Percentiles rank a stretch among this genome's conserved stretches.
These are phyloP conservation scores for Panagrolaimus sp. DNA, from an alignment of 1,140 invertebrate species.

Conservation along the genomic window DNA sequence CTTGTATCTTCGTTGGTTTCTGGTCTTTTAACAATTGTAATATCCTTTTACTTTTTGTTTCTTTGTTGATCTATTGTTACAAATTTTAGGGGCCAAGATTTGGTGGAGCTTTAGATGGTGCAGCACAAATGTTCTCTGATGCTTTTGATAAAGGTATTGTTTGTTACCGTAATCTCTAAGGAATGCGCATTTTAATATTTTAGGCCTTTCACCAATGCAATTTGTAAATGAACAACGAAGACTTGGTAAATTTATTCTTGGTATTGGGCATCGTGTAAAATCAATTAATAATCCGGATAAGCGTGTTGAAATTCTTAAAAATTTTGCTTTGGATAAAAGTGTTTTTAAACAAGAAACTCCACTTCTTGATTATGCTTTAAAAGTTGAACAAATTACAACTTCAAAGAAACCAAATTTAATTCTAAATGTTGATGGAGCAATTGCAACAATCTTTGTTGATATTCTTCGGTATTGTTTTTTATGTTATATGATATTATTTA, in stretches of 20 bases:
- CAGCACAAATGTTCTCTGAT: conserved; percentile 89
- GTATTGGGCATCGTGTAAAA: conserved; percentile 95
- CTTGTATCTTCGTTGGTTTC: conserved; percentile 90
- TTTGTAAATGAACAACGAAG: conserved; percentile 97
- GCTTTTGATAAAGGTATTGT: conserved; percentile 77
- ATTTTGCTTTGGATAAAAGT: conserved; percentile 69
- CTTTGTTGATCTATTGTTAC: conserved; percentile 3
- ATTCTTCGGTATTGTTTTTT: conserved; percentile 79
- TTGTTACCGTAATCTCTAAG: too few species aligned
- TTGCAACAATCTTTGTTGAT: conserved; percentile 93
- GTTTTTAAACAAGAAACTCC: conserved; percentile 75
- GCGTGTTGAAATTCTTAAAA: conserved; percentile 87
- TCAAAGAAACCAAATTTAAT: conserved; percentile 99
- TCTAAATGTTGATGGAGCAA: conserved; percentile 95
- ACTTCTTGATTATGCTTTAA: conserved; percentile 84
- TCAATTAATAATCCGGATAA: conserved; percentile 99
- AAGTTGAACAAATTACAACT: conserved; percentile 97
- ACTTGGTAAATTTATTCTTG: conserved; percentile 95
- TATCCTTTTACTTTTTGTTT: conserved; percentile 59
- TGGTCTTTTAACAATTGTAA: conserved; percentile 91
- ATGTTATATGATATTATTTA: too few species aligned
- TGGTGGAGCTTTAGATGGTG: conserved; percentile 92
- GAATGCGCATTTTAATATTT: too few species aligned
- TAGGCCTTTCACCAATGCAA: conserved; percentile 75
- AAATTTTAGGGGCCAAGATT: conserved; percentile 84